Base-by-base conservation (phyloP, 2,888 invertebrate species). In the Smittia sp. region DNA sequence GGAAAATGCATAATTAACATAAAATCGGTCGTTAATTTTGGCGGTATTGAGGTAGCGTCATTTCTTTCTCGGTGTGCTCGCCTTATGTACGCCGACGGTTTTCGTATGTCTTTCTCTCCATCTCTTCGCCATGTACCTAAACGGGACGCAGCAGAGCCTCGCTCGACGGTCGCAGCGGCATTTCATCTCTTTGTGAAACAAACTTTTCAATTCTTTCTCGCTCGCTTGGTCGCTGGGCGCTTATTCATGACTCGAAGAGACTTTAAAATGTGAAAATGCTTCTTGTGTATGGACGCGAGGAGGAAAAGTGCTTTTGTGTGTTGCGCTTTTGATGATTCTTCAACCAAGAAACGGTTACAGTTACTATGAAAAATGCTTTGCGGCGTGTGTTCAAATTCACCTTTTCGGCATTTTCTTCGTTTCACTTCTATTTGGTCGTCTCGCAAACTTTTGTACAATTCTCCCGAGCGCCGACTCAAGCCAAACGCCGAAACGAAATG, bases 11-110 rank as follows among this genome's bases (percentile, higher is more conserved):
- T 58, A 58, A 58, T 58, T 58, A 58, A 58, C 22, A 58, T 58
- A 22, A 58, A 58, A 20, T 58, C 22, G 58, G 32, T 27, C 69
- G 69, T 54, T 54, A 52, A 27, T 69, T 69, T 69, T 69, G 69
- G 69, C 69, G 69, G 27, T 69, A 54, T 69, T 54, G 69, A 69
- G 54, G 54, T 69, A 52, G 67, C 67, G 67, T 67, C 67, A 67
- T 67, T 67, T 32, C 41, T 46, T 46, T 46, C 46, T 46, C 46
- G 46, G 46, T 46, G 46, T 46, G 11, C 46, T 46, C 32, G 9
- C n/a, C 32, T 46, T 46, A 46, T 46, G 15, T 46, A 46, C 11
- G 6, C 32, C 32, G 11, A 20, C 32, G 39, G 13, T 39, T 9
- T 2, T 63, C 25, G 41, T 41, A 67, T 41, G 41, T 20, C 22